Evolutionary conservation across 2,888 invertebrate genomes (phyloP), one percentile per base, ranked within the genome.

Genomic region (Polia nebulosa): DNA sequence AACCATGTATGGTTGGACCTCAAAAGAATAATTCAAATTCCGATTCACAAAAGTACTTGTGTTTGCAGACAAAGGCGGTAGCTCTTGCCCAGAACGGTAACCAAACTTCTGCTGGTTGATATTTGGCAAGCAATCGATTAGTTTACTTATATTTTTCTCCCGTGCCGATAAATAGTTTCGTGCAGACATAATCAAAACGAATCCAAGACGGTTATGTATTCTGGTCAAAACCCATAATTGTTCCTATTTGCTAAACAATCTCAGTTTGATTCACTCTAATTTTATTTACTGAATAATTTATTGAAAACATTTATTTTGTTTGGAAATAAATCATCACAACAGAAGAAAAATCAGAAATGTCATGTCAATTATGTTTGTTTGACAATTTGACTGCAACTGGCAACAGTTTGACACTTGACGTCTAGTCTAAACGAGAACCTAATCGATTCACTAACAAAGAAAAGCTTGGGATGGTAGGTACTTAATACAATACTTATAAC

Each of bases 81-180:
- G 77, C 72, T 94, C 94, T 29, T 89, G 87, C 2, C 88, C 85
- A 9, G 87, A 79, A 34, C 92, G 90, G 70, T 91, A 92, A n/a
- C 84, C 87, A 79, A 90, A 89, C 80, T 93, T 93, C 80, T 93
- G 93, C 34, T 90, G 88, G 68, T 92, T 93, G 78, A 95, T 94
- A 83, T 90, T 90, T 15, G 95, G 95, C 83, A 95, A 89, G 85
- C 89, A 93, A 88, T 95, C 94, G 79, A 91, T 88, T 72, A 91
- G 79, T 91, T 93, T 94, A 80, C 85, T 89, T 64, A 89, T 85
- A 87, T 88, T 93, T 85, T 93, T 94, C 76, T 95, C 95, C 65
- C 93, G 89, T 45, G 93, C 92, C 36, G 94, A 94, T 67, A 93
- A 84, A 86, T 93, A 94, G 85, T 95, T 94, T 81, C 94, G 89